Conservation (phyloP, 1,140 invertebrate genomes). For the Hyles vespertilio region DNA sequence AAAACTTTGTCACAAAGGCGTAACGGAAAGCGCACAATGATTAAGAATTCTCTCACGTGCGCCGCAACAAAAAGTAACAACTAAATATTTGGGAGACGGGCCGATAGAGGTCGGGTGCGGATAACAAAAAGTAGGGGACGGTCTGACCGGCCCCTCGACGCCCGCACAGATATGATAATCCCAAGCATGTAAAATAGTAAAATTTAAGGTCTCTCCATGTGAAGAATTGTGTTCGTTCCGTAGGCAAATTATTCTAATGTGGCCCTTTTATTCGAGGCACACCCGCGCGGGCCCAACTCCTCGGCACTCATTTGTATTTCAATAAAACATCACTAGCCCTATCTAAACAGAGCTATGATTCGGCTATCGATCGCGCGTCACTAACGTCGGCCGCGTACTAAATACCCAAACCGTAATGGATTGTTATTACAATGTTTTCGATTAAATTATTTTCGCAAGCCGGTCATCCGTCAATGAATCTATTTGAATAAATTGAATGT, state of each 20-base stretch:
- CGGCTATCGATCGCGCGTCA: slow-evolving; percentile 29
- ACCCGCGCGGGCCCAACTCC: slow-evolving; percentile 42
- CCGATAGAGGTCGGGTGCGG: slow-evolving; percentile 66
- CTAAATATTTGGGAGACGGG: slow-evolving; percentile 70
- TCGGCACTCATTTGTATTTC: slow-evolving; percentile 71
- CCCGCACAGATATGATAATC: slow-evolving; percentile 71
- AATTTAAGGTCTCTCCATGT: slow-evolving; percentile 74
- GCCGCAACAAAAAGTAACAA: slow-evolving; percentile 71
- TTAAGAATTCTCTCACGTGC: slow-evolving; percentile 67
- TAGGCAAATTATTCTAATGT: slow-evolving; percentile 72
- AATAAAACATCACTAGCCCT: slow-evolving; percentile 70
- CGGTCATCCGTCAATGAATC: slow-evolving; percentile 55
- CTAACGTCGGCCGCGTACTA: slow-evolving; percentile 2
- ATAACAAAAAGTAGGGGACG: slow-evolving; percentile 63
- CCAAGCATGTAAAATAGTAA: slow-evolving; percentile 74
- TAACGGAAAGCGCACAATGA: slow-evolving; percentile 37
- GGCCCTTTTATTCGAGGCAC: slow-evolving; percentile 72
- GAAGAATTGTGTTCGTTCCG: slow-evolving; percentile 70
- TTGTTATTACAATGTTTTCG: slow-evolving; percentile 50
- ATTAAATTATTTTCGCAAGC: slow-evolving; percentile 38
- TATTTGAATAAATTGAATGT: slow-evolving; percentile 38
- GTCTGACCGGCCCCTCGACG: slow-evolving; percentile 40
- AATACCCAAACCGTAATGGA: slow-evolving; percentile 26
- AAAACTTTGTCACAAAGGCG: slow-evolving; percentile 26
- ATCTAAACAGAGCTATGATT: slow-evolving; percentile 66